phyloP scores from a whole-genome alignment of 2,113 vertebrate species.

The Terrapene triunguis region DNA sequence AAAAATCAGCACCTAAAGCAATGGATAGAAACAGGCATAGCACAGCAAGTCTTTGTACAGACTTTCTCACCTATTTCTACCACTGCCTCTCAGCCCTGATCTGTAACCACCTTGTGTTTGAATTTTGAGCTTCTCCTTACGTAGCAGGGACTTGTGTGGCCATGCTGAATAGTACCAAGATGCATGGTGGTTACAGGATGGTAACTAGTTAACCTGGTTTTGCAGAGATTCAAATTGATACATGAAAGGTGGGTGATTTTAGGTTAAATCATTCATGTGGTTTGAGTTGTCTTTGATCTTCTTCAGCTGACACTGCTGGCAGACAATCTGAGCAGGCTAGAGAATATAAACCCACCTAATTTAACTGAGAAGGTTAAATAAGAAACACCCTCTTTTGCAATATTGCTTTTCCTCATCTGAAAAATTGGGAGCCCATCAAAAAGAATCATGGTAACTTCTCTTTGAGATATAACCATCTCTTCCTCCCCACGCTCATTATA shows the following conservation, averaged over 20 bases:
- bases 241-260: background rate
- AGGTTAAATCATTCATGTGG: background rate
- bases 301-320: background rate
- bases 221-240: background rate
- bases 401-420: slow-evolving; percentile 55
- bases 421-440: slow-evolving; percentile 47
- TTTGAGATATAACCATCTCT: slow-evolving; percentile 40
- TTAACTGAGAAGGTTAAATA: slow-evolving; percentile 1
- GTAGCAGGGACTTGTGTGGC: background rate
- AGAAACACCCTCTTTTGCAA: background rate
- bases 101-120: background rate
- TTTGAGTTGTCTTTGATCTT: background rate
- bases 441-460: slow-evolving; percentile 16
- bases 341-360: background rate
- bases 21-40: slow-evolving; percentile 46
- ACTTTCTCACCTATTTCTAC: background rate
- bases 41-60: background rate
- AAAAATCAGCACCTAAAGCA: slow-evolving; percentile 32
- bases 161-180: background rate
- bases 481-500: background rate
- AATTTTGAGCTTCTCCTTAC: background rate
- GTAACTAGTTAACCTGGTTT: background rate
- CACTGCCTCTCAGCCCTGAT: slow-evolving; percentile 27
- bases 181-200: background rate
- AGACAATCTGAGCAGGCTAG: background rate